Evolutionary conservation across 2,797 vertebrate species (phyloP).

Genomic region (Steatocranus sp.): DNA sequence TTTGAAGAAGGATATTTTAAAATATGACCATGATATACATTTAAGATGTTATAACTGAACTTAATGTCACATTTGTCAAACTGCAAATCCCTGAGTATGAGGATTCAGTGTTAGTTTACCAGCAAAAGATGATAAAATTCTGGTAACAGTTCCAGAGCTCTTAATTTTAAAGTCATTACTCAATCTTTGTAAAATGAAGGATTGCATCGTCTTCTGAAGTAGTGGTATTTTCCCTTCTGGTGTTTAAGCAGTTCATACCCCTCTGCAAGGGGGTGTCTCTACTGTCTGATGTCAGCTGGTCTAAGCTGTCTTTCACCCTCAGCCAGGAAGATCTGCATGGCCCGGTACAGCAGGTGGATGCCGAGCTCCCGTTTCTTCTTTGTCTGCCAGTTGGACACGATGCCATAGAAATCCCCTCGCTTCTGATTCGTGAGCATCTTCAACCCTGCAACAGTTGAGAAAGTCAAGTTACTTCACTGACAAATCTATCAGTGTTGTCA

Average conservation of each 20-base stretch:
- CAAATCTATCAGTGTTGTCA: background rate
- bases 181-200: background rate
- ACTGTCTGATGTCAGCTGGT: conserved; percentile 79
- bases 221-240: conserved; percentile 1
- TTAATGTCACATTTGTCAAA: background rate
- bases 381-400: conserved; percentile 75
- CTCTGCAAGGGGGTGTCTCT: background rate
- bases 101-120: background rate
- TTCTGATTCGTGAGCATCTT: conserved; percentile 88
- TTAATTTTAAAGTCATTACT: background rate
- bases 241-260: background rate
- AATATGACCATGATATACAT: background rate
- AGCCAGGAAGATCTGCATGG: conserved; percentile 87
- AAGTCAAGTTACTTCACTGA: background rate
- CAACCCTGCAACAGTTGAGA: conserved; percentile 70
- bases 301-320: conserved; percentile 88
- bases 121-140: background rate
- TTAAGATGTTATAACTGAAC: background rate
- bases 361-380: conserved; percentile 77
- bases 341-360: conserved; percentile 79
- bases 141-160: background rate
- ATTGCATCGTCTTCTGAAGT: background rate
- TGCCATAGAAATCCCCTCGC: conserved; percentile 84
- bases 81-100: background rate
- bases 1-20: background rate